These are phyloP conservation scores for Cataglyphis livida DNA, from an alignment of 2,888 invertebrate species.

Conservation along the genomic window DNA sequence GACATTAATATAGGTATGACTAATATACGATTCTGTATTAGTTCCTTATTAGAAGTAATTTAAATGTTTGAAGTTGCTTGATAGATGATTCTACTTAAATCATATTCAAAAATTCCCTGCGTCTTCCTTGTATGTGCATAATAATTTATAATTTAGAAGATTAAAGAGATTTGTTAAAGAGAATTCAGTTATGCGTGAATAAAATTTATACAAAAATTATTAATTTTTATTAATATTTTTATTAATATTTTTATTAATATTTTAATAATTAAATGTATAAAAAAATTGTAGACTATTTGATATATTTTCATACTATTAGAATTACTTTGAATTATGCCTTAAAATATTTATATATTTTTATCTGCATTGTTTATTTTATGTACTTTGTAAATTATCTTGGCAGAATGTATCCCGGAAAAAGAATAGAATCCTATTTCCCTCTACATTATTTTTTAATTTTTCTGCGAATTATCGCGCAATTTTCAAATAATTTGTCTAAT, in stretches of 20 bases:
- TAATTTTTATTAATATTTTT: background rate
- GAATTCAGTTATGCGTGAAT: background rate
- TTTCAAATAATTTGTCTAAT: slow-evolving; percentile 36
- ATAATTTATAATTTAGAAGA: slow-evolving; percentile 1
- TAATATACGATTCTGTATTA: slow-evolving; percentile 7
- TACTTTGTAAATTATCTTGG: slow-evolving; percentile 14
- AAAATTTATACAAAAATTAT: background rate
- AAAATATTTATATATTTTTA: background rate
- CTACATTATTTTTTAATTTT: slow-evolving; percentile 20
- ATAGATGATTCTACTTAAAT: background rate
- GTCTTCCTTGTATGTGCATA: background rate
- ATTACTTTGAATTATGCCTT: background rate
- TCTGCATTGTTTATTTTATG: background rate
- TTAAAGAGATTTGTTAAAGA: background rate
- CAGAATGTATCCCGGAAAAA: background rate
- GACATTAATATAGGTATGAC: slow-evolving; percentile 2
- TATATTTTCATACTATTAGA: background rate
- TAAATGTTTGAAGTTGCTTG: background rate
- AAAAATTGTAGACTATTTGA: background rate
- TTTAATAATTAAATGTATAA: background rate
- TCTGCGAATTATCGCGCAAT: slow-evolving; percentile 22
- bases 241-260: background rate
- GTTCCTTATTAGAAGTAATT: slow-evolving; percentile 1
- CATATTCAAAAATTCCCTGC: background rate
- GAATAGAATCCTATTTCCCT: slow-evolving; percentile 24